A percentile compares a stretch with the other conserved stretches of the same genome.
phyloP scores from a whole-genome alignment of 1,140 invertebrate species.

The Meloidogyne exigua region DNA sequence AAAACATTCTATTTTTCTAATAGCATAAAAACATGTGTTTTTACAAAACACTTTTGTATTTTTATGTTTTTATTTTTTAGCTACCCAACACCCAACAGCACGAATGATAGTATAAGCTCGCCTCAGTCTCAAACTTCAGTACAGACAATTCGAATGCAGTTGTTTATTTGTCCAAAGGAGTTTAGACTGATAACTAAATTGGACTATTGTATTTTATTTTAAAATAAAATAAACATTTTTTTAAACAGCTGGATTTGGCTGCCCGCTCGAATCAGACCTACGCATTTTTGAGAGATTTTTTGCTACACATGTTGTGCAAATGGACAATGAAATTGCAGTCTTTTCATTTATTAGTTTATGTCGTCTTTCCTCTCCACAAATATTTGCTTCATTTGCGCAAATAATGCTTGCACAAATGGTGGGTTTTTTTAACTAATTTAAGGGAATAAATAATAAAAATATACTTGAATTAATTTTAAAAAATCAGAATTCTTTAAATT shows the following conservation, averaged over 20 bases:
- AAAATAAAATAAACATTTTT: background rate
- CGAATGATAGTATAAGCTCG: background rate
- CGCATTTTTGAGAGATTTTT: conserved; percentile 40
- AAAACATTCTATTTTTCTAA: background rate
- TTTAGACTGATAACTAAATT: conserved; percentile 29
- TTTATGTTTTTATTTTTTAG: background rate
- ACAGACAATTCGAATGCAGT: background rate
- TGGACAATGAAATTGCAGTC: conserved; percentile 38
- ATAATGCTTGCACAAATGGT: conserved; percentile 38
- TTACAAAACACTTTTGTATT: too few relatives aligned
- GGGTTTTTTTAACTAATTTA: too few relatives aligned
- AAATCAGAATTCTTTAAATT: background rate
- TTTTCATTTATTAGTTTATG: conserved; percentile 34
- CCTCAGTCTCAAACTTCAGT: background rate
- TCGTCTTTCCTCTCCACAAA: conserved; percentile 18
- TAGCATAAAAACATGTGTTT: too few relatives aligned
- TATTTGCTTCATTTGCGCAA: conserved; percentile 35
- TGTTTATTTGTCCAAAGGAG: conserved; percentile 15
- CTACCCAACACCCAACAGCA: background rate
- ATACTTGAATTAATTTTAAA: too few relatives aligned
- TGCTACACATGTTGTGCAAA: conserved; percentile 10
- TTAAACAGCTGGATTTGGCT: conserved; percentile 22
- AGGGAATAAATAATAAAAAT: too few relatives aligned
- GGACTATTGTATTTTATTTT: conserved; percentile 30
- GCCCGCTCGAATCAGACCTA: conserved; percentile 27